Base-by-base conservation (phyloP, 2,113 vertebrate species). In the Rhodinocichla rosea region DNA sequence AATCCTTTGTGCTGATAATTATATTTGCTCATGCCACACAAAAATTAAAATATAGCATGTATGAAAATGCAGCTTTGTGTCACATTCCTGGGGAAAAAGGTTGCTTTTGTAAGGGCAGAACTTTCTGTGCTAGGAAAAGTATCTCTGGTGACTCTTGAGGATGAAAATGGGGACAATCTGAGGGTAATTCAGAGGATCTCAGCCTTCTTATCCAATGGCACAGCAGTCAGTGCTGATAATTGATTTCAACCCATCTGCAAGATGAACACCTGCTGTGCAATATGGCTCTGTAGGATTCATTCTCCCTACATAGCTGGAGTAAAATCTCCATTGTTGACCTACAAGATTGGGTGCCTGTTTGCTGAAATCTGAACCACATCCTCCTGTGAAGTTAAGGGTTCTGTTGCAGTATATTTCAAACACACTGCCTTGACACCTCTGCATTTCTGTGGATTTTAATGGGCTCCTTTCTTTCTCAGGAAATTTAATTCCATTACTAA, bases 401-500 rank as follows among this genome's bases (percentile, higher is more conserved):
- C 44, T 33, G 11, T 42, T 86, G 79, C 55, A 68, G 30, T 3
- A 11, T 35, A 63, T 44, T 90, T 89, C 78, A 56, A 90, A 81
- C 19, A 50, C 27, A 1, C 44, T 79, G 39, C 84, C 91, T 56
- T 85, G 84, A 80, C 62, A 53, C 68, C 90, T 65, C 15, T 1
- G 45, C 23, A 3, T 81, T 95, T 86, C 33, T 73, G 63, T 91
- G 63, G 87, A 27, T 86, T 95, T 94, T 94, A 95, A 94, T 77
- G 70, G 73, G 83, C 49, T 86, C 19, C 76, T 92, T 90, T 79
- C 70, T 90, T 94, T 87, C 76, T 68, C 73, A 92, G 60, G 74
- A 85, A 95, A 95, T 83, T 78, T 62, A 79, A 90, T 96, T 92
- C 91, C 76, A 4, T 81, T 87, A 76, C 91, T 97, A 96, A 97